phyloP scores from a whole-genome alignment of 2,113 vertebrate species.

The Gymnorhina tibicen region DNA sequence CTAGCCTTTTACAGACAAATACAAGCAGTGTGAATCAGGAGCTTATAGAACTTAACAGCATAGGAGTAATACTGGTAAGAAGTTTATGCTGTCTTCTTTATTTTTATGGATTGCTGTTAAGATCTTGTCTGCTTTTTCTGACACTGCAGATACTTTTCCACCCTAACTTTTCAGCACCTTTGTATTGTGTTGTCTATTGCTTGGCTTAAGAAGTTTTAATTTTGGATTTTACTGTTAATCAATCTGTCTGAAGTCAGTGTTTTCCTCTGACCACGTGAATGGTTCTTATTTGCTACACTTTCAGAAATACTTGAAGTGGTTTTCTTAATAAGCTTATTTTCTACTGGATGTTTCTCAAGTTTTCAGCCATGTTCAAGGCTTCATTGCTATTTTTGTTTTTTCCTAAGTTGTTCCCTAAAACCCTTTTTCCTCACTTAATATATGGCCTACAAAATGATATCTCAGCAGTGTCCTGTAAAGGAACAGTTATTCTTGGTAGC shows the following conservation, averaged over 20 bases:
- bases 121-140: background rate
- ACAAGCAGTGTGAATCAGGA: slow-evolving; percentile 89
- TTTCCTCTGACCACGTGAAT: background rate
- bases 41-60: slow-evolving; percentile 93
- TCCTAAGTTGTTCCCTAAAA: background rate
- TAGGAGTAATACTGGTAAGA: slow-evolving; percentile 92
- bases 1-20: slow-evolving; percentile 92
- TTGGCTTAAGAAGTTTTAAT: background rate
- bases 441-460: background rate
- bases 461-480: background rate
- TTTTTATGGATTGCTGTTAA: background rate
- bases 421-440: background rate
- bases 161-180: background rate
- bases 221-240: background rate
- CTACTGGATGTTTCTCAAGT: background rate
- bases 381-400: background rate
- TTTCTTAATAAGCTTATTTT: background rate
- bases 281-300: background rate
- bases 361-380: background rate
- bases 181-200: background rate
- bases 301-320: background rate
- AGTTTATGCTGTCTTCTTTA: background rate
- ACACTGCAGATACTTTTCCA: background rate
- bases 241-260: background rate
- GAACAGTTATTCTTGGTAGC: background rate